These are phyloP conservation scores for Meiosimyza platycephala DNA, from an alignment of 2,888 invertebrate genomes.

Conservation along the genomic window DNA sequence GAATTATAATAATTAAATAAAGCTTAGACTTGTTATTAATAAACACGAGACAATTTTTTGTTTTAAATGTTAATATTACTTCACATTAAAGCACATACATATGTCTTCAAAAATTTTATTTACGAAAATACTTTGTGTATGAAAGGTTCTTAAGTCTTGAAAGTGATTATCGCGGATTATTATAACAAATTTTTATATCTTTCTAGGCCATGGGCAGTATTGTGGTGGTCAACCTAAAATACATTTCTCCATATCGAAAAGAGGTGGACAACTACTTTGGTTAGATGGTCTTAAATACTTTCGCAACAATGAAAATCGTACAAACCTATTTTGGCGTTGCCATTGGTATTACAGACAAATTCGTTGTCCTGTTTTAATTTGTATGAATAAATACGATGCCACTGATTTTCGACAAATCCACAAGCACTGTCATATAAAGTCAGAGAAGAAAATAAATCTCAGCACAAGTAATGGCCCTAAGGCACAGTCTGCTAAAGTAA, in stretches of 20 bases:
- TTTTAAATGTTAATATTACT: too few species aligned
- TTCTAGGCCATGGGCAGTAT: slow-evolving; percentile 54
- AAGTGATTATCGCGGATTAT: slow-evolving; percentile 2
- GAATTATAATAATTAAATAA: too few species aligned
- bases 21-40: too few species aligned
- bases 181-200: slow-evolving; percentile 35
- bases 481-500: too few species aligned
- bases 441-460: slow-evolving; percentile 48
- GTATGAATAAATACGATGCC: slow-evolving; percentile 64
- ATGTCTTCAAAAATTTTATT: too few species aligned
- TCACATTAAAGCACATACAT: too few species aligned
- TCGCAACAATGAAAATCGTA: slow-evolving; percentile 66
- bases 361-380: slow-evolving; percentile 65
- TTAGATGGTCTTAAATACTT: slow-evolving; percentile 65
- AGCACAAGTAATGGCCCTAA: not conserved
- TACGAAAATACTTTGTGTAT: too few species aligned
- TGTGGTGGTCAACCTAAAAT: slow-evolving; percentile 58
- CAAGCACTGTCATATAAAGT: slow-evolving; percentile 61
- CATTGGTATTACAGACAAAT: slow-evolving; percentile 66
- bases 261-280: slow-evolving; percentile 64
- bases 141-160: too few species aligned
- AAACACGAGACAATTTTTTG: too few species aligned
- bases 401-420: slow-evolving; percentile 65
- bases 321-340: slow-evolving; percentile 65
- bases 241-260: slow-evolving; percentile 63